A percentile compares a stretch with the other conserved stretches of the same genome.
phyloP scores from a whole-genome alignment of 2,888 invertebrate genomes.

The Beris chalybata region DNA sequence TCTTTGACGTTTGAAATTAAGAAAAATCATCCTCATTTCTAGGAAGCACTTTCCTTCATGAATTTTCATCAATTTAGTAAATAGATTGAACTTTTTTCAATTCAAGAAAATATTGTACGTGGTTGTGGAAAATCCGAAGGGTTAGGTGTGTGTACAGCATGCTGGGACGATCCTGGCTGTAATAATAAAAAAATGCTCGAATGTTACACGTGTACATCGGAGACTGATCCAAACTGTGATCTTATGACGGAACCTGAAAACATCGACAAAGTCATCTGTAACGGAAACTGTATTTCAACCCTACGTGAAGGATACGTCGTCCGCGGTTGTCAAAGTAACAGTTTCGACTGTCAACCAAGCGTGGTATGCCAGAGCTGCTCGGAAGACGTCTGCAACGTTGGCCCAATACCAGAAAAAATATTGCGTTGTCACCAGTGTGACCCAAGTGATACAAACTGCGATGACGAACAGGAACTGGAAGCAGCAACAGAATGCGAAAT shows the following conservation, averaged over 20 bases:
- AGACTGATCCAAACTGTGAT: constrained; percentile 30
- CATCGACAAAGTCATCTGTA: constrained; percentile 14
- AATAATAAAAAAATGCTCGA: constrained; percentile 38
- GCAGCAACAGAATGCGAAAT: not conserved
- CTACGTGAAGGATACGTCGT: constrained; percentile 20
- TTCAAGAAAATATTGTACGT: not conserved
- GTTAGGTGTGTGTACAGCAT: not conserved
- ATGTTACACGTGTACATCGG: constrained; percentile 35
- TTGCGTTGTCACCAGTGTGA: constrained; percentile 44
- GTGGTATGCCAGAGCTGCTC: not conserved
- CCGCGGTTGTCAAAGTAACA: constrained; percentile 7
- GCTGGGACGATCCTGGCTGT: constrained; percentile 21
- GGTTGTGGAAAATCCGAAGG: constrained; percentile 11
- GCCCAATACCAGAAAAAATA: constrained; percentile 43
- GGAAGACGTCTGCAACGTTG: constrained; percentile 43
- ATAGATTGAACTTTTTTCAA: no score
- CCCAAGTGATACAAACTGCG: constrained; percentile 13
- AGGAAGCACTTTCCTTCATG: no score
- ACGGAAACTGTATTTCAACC: constrained; percentile 21
- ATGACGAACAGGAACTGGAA: not conserved
- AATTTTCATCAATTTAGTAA: no score
- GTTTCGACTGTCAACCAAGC: constrained; percentile 42
- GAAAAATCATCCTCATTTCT: no score
- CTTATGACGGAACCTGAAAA: constrained; percentile 4
- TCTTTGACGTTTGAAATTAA: no score